A percentile compares a stretch with the other conserved stretches of the same genome.
Conservation (phyloP, 2,113 vertebrate species). For the Microcebus griseorufus region DNA sequence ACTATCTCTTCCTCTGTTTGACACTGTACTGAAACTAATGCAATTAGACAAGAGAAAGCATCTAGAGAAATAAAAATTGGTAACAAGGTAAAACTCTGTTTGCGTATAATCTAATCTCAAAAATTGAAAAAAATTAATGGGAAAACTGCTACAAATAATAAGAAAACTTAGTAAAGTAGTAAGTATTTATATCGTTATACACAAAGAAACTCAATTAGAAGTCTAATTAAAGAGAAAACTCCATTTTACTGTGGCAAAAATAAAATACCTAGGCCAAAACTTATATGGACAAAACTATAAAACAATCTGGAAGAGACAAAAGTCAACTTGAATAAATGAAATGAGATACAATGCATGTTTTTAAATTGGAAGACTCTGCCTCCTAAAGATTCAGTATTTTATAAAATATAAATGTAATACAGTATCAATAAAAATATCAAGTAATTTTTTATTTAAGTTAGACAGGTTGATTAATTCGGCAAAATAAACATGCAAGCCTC, state of each 20-base stretch:
- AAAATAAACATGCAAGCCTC: slow-evolving; percentile 18
- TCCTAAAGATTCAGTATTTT: slow-evolving; percentile 17
- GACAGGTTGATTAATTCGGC: neutral
- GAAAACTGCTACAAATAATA: neutral
- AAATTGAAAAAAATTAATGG: neutral
- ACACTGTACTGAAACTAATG: neutral
- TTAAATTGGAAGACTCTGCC: neutral
- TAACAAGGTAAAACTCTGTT: slow-evolving; percentile 1
- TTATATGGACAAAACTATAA: neutral
- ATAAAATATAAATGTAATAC: neutral
- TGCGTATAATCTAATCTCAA: neutral
- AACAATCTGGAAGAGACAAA: slow-evolving; percentile 24
- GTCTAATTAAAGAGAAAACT: neutral
- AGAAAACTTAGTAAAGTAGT: neutral
- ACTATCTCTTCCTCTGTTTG: neutral
- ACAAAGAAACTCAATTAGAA: neutral
- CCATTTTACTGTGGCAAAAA: neutral
- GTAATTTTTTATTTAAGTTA: slow-evolving; percentile 8
- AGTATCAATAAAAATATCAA: neutral
- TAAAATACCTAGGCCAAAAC: neutral
- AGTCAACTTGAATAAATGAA: neutral
- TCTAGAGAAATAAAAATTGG: neutral
- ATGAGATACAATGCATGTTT: neutral
- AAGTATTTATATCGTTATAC: neutral
- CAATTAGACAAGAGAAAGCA: neutral